Percentiles rank a stretch among this genome's conserved stretches.
Conservation (phyloP, 2,113 vertebrate species). For the Pelodiscus sinensis region DNA sequence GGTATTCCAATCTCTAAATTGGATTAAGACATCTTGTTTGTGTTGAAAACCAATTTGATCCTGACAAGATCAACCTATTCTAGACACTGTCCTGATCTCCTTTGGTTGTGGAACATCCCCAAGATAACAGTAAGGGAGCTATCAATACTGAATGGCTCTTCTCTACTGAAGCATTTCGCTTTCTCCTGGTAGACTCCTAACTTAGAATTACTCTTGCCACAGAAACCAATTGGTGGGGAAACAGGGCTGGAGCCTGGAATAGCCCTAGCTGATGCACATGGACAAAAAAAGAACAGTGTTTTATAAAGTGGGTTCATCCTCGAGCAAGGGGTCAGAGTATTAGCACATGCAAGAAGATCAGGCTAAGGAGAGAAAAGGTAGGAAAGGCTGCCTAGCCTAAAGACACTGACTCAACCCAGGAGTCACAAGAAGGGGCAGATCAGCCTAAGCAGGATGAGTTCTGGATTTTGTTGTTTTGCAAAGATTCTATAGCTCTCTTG, state of each 20-base stretch:
- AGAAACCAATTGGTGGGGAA: not conserved
- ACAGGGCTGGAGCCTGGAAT: not conserved
- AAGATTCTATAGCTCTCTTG: rapidly evolving
- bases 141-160: too few species aligned
- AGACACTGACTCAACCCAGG: rapidly evolving
- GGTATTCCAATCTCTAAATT: not conserved
- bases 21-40: not conserved
- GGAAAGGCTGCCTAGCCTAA: rapidly evolving
- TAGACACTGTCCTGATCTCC: not conserved
- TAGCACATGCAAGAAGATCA: not conserved
- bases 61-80: not conserved
- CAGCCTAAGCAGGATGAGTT: not conserved
- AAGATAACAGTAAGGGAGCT: not conserved
- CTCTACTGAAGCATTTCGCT: too few species aligned
- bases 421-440: not conserved
- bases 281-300: not conserved
- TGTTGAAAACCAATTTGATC: not conserved
- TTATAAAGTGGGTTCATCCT: not conserved
- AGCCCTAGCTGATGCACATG: not conserved
- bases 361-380: not conserved
- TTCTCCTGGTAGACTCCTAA: too few species aligned
- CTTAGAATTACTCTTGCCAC: not conserved
- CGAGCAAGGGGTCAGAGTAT: not conserved
- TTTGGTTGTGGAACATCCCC: not conserved
- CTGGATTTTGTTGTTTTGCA: rapidly evolving